Evolutionary conservation across 2,888 invertebrate genomes (phyloP), one percentile per base, ranked within the genome.

Genomic region (Caenorhabditis uteleia): DNA sequence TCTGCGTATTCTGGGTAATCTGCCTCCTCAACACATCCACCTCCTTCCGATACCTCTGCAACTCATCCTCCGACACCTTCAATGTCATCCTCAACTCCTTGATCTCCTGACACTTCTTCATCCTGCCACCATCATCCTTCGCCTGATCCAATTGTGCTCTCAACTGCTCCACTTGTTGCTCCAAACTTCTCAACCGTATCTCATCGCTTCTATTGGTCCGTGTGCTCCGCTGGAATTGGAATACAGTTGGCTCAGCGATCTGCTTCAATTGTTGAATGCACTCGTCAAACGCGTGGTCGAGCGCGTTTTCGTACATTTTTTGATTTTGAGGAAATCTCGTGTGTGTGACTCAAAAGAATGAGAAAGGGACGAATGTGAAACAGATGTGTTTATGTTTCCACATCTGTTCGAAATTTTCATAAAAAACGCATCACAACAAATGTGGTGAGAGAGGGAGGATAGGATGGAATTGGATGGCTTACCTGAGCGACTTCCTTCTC

Each of bases 81-180:
- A 80, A 61, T 14, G 74, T 77, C 23, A 67, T 67, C 25, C 79
- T 49, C 47, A 80, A 29, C 39, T 64, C 64, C 29, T 54, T 57
- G 31, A 64, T 54, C 25, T 65, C 65, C 34, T 65, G 54, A 3
- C 53, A 54, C 23, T 49, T 18, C 39, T 55, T 65, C 27, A 43
- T 23, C 36, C 53, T 38, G 21, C 42, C 29, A 16, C 54, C 46
- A 18, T 58, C 47, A 20, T 55, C 51, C 16, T 55, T 68, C 18
- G 80, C 80, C 26, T 79, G 71, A 16, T 69, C 57, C 26, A 82
- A 70, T 45, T 82, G 79, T 33, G 71, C 67, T 18, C 79, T 62
- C 7, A 82, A 68, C 18, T 70, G 57, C 50, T 77, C 74, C 3
- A 65, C 64, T 55, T 65, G 64, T 36, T 65, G 45, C 36, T 65